Percentiles rank a stretch among this genome's conserved stretches.
Evolutionary conservation across 2,113 vertebrate species (phyloP).

Genomic region (Epinephelus cyanopodus): DNA sequence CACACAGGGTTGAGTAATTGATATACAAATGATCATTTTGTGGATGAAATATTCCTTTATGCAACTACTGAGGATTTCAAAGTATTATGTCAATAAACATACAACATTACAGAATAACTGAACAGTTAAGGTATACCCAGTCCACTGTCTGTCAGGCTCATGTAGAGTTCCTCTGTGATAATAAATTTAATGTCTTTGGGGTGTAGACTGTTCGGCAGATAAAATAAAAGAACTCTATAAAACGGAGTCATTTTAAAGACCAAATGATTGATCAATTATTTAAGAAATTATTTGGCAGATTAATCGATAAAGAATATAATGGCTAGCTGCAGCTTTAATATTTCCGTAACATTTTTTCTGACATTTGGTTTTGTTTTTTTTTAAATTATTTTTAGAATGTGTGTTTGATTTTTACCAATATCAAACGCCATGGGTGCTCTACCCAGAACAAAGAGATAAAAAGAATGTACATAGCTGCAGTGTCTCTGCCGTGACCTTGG

Average conservation of each 20-base stretch:
- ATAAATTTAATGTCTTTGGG: not conserved
- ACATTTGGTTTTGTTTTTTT: not conserved
- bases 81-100: not conserved
- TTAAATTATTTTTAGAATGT: not conserved
- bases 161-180: not conserved
- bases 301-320: not conserved
- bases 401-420: conserved; percentile 4
- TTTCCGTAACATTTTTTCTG: not conserved
- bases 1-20: too few relatives aligned
- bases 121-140: not conserved
- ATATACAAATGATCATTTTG: too few relatives aligned
- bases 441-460: not conserved
- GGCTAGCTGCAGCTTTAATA: not conserved
- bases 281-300: not conserved
- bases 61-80: not conserved
- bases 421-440: not conserved
- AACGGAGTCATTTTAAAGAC: not conserved
- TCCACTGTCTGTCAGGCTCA: not conserved
- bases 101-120: not conserved
- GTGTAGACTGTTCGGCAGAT: not conserved
- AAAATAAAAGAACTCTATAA: not conserved
- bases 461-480: not conserved
- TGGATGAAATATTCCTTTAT: too few relatives aligned
- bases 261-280: not conserved
- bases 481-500: not conserved